phyloP scores from a whole-genome alignment of 2,113 vertebrate genomes.

The Myiagra hebetior region DNA sequence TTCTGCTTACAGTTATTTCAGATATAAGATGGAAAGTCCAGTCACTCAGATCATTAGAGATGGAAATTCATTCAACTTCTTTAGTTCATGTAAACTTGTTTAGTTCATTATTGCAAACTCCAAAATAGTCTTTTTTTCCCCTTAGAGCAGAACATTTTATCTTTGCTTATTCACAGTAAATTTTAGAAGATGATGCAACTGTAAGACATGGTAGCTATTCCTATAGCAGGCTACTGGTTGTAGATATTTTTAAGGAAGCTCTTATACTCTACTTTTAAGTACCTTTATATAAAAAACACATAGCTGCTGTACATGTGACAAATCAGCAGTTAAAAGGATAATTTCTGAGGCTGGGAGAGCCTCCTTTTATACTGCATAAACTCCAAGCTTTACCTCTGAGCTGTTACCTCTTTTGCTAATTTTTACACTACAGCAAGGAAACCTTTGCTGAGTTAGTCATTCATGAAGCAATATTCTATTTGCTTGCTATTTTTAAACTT shows the following conservation, averaged over 20 bases:
- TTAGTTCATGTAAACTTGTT: neutral
- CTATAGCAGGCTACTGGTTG: neutral
- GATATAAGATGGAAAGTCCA: neutral
- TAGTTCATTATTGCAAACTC: neutral
- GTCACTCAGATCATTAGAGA: neutral
- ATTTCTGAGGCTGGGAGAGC: neutral
- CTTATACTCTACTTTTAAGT: neutral
- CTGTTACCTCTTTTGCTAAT: neutral
- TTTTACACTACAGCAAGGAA: neutral
- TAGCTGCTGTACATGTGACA: neutral
- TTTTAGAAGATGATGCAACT: neutral
- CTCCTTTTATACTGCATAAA: neutral
- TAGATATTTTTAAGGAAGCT: neutral
- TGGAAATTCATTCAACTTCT: neutral
- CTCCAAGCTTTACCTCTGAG: neutral
- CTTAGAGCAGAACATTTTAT: conserved; percentile 10
- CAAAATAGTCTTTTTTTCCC: neutral
- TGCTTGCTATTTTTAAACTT: neutral
- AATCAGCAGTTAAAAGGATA: neutral
- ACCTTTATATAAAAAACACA: neutral
- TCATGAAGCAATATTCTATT: neutral
- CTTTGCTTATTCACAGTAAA: neutral
- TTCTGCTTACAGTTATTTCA: neutral
- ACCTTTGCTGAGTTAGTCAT: neutral
- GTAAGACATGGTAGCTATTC: neutral